phyloP scores from a whole-genome alignment of 30 jellyfish, hydroid and myxozoan genomes.

The Hydractinia echinata region DNA sequence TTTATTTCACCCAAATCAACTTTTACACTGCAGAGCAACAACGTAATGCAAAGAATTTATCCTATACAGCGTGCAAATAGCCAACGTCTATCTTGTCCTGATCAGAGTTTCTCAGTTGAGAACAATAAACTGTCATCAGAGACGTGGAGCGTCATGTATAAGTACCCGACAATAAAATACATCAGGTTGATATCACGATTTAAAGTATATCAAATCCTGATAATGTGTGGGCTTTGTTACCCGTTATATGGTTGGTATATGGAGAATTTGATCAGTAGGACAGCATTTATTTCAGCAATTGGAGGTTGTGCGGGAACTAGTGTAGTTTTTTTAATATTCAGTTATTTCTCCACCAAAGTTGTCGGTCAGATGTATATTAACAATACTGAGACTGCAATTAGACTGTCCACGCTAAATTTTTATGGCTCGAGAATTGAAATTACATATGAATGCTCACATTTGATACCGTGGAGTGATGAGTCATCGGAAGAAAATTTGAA shows the following conservation, averaged over 20 bases:
- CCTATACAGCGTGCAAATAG: no score
- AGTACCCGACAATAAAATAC: constrained; percentile 21
- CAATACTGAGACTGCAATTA: neutral
- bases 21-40: no score
- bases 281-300: neutral
- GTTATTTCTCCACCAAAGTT: constrained; percentile 36
- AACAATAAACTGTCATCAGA: no score
- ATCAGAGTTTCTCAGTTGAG: no score
- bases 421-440: constrained; percentile 33
- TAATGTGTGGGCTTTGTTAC: constrained; percentile 22
- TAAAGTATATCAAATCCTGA: constrained; percentile 27
- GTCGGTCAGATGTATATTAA: constrained; percentile 30
- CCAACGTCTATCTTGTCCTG: no score
- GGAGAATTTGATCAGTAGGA: constrained; percentile 1
- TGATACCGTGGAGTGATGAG: constrained; percentile 18
- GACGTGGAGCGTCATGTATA: constrained; percentile 20
- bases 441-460: neutral
- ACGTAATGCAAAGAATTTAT: no score
- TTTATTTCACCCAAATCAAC: no score
- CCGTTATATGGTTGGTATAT: constrained; percentile 27
- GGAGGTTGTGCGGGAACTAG: constrained; percentile 30
- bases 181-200: constrained; percentile 26
- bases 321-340: constrained; percentile 7
- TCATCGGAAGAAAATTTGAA: neutral
- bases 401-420: constrained; percentile 23